Base-by-base conservation (phyloP, 1,140 invertebrate genomes). In the Temnothorax nylanderi region DNA sequence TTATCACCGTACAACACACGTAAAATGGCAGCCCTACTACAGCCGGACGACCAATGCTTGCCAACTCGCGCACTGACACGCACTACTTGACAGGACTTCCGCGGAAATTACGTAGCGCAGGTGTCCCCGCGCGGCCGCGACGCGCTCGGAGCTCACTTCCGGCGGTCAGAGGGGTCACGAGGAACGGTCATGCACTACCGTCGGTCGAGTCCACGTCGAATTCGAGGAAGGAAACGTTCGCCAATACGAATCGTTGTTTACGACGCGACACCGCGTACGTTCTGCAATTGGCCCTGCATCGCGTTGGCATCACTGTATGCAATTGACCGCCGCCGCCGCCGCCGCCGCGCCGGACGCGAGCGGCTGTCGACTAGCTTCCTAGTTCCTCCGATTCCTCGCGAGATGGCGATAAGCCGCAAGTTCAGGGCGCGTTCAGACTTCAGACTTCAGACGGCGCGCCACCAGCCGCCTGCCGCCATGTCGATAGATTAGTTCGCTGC, bases 41-140 rank as follows among this genome's bases (percentile, higher is more conserved):
- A 88, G 81, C 85, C 80, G 82, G 89, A 8, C 47, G 47, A 41
- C 76, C 89, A 92, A 90, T 80, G 91, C 89, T 86, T 91, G 87
- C 91, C 91, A 92, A 92, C 89, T 80, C 88, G 88, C 91, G 80
- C 84, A 91, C 82, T 87, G 65, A 86, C 88, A 85, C 88, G 78
- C 47, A 86, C 80, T 47, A 87, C 69, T 81, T 69, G 64, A 60
- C 49, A 18, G 47, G 51, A 49, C 56, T 44, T 51, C 41, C 69
- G 86, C 60, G 71, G 71, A 80, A 65, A 60, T 78, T n/a, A 64
- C 78, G 58, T 21, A 34, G 32, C 16, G 3, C 54, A 7, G n/a
- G 13, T 34, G 18, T 44, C 8, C 0, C 16, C 41, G 13, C 26
- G 37, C 44, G 54, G n/a, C 6, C 34, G 44, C 34, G 44, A 6